These are phyloP conservation scores for Cartodere bifasciata DNA, from an alignment of 2,888 invertebrate species.

Conservation along the genomic window DNA sequence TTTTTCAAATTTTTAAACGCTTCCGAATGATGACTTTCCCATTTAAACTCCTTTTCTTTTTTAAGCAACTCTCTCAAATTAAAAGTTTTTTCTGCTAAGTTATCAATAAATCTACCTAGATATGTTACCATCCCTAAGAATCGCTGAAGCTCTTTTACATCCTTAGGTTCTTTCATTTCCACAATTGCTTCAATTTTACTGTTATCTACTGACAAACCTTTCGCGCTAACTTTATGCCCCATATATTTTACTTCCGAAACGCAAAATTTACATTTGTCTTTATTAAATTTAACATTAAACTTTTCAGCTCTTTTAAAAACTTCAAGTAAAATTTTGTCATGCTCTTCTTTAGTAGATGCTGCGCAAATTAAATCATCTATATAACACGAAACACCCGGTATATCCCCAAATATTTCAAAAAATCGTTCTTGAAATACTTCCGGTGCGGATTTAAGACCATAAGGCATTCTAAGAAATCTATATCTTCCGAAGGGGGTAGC, in stretches of 20 bases:
- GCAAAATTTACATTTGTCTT: slow-evolving; percentile 15
- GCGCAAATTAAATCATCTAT: slow-evolving; percentile 22
- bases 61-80: slow-evolving; percentile 17
- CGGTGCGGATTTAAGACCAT: too few relatives aligned
- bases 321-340: slow-evolving; percentile 14
- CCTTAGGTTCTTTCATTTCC: slow-evolving; percentile 9
- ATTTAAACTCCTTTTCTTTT: slow-evolving; percentile 14
- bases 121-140: slow-evolving; percentile 21
- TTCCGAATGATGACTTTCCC: slow-evolving; percentile 17
- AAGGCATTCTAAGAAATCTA: too few relatives aligned
- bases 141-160: slow-evolving; percentile 12
- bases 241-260: slow-evolving; percentile 14
- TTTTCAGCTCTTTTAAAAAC: slow-evolving; percentile 14
- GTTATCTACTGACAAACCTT: slow-evolving; percentile 12
- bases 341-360: slow-evolving; percentile 15
- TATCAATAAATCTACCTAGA: slow-evolving; percentile 10
- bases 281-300: slow-evolving; percentile 12
- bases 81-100: slow-evolving; percentile 16
- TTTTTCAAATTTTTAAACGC: slow-evolving; percentile 22
- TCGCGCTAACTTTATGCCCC: slow-evolving; percentile 16
- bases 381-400: too few relatives aligned
- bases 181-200: slow-evolving; percentile 11
- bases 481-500: too few relatives aligned
- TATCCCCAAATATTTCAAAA: too few relatives aligned
- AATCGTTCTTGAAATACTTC: too few relatives aligned